A percentile compares a stretch with the other conserved stretches of the same genome.
Evolutionary conservation across 2,113 vertebrate species (phyloP).

Genomic region (Varanus komodoensis): DNA sequence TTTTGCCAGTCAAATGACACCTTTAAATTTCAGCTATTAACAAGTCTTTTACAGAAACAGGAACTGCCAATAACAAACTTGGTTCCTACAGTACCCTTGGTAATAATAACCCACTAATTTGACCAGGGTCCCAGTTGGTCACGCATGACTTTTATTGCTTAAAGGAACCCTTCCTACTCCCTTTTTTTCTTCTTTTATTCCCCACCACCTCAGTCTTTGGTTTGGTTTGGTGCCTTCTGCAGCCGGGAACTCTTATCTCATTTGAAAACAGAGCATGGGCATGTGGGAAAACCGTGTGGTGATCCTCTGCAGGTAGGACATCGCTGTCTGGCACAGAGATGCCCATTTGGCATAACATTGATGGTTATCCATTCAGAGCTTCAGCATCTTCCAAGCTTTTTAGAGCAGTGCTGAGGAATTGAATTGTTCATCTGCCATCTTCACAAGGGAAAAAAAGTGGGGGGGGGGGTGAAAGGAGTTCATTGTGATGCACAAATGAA

Average conservation of each 20-base stretch:
- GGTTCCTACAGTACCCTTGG: slow-evolving; percentile 78
- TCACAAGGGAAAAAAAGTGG: not conserved
- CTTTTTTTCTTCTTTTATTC: too few relatives aligned
- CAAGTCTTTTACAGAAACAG: slow-evolving; percentile 76
- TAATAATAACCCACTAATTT: slow-evolving; percentile 81
- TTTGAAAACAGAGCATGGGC: slow-evolving; percentile 1
- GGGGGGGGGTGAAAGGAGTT: slow-evolving; percentile 18
- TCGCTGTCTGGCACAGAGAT: slow-evolving; percentile 77
- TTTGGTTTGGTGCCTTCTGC: slow-evolving; percentile 57
- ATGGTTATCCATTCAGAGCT: slow-evolving; percentile 73
- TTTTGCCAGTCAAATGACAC: slow-evolving; percentile 75
- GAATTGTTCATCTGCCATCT: slow-evolving; percentile 85
- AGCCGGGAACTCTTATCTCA: slow-evolving; percentile 53
- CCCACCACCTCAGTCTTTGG: not conserved
- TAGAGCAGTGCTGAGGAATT: slow-evolving; percentile 80
- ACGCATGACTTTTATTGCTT: slow-evolving; percentile 64
- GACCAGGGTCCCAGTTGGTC: slow-evolving; percentile 73
- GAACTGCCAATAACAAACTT: slow-evolving; percentile 77
- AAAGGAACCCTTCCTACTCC: slow-evolving; percentile 39
- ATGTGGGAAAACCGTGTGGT: slow-evolving; percentile 46
- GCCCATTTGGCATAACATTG: slow-evolving; percentile 75
- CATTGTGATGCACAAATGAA: slow-evolving; percentile 7
- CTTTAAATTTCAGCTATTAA: slow-evolving; percentile 78
- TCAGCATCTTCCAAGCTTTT: slow-evolving; percentile 76
- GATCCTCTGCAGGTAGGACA: slow-evolving; percentile 67